Percentiles rank a stretch among this genome's conserved stretches.
Conservation (phyloP, 1,140 invertebrate genomes). For the Hylyphantes graminicola region DNA sequence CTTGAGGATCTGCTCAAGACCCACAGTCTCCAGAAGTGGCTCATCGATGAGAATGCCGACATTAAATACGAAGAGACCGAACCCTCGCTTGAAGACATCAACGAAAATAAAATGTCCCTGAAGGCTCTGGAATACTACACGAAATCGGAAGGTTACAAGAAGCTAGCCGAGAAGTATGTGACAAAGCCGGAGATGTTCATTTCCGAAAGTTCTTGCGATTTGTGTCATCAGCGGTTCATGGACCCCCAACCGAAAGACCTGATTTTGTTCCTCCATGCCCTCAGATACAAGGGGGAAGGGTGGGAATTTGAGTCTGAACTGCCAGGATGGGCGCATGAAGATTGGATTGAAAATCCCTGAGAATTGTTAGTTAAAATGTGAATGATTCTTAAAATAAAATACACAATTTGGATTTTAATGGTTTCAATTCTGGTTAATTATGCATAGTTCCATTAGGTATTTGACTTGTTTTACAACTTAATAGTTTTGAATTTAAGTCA, state of each 20-base stretch:
- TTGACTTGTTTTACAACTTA: too few species aligned
- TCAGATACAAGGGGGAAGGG: slow-evolving; percentile 84
- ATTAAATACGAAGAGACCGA: neutral
- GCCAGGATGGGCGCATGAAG: slow-evolving; percentile 85
- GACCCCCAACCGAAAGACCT: slow-evolving; percentile 91
- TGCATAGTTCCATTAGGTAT: neutral
- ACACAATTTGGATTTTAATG: neutral
- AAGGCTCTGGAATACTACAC: slow-evolving; percentile 57
- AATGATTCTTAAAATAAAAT: neutral
- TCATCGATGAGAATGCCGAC: slow-evolving; percentile 65
- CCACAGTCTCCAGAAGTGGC: slow-evolving; percentile 93
- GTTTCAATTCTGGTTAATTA: neutral
- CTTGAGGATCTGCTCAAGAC: slow-evolving; percentile 89
- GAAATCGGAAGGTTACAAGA: slow-evolving; percentile 34
- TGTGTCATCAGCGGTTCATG: slow-evolving; percentile 89
- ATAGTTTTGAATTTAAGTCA: too few species aligned
- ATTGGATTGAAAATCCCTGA: slow-evolving; percentile 72
- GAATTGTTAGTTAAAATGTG: neutral
- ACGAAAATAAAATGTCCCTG: slow-evolving; percentile 53
- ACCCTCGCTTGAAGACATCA: neutral
- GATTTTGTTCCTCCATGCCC: slow-evolving; percentile 95
- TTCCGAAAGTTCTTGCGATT: slow-evolving; percentile 87
- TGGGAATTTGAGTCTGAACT: slow-evolving; percentile 91
- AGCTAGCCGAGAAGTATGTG: slow-evolving; percentile 40
- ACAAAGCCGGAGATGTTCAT: slow-evolving; percentile 76